Evolutionary conservation across 1,140 invertebrate species (phyloP), one percentile per base, ranked within the genome.

Genomic region (Episyrphus balteatus): DNA sequence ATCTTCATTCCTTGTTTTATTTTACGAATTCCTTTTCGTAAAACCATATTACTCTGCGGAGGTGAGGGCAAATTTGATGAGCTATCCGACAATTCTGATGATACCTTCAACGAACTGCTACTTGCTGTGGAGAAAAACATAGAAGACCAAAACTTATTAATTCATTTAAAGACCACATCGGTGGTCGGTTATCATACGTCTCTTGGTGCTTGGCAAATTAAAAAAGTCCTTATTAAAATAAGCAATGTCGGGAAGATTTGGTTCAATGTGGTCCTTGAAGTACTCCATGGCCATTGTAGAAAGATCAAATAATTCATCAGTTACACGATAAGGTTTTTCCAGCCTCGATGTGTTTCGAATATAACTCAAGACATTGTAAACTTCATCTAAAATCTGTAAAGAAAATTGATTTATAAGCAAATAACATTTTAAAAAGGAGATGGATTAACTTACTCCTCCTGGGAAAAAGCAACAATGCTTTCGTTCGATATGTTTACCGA

Each of bases 241-340:
- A 17, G 84, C 83, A 51, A 92, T 86, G 68, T 89, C 86, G 21
- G 88, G 88, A 52, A 92, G 72, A 49, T 81, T 84, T 31, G 87
- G 84, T 66, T 91, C 88, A 60, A 92, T 88, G 52, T 83, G 82
- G 69, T 92, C 88, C 66, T 89, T 90, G 58, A 91, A 92, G 69
- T 90, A 91, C 68, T 92, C 88, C 86, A 91, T 90, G 19, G 88
- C 88, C 88, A 91, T 91, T 18, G 88, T 89, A 26, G 86, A 89
- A 42, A 92, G 72, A 74, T 91, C 88, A 73, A 90, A 91, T n/a
- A 92, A 71, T 68, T 92, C 88, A 70, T 91, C 88, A 8, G 86
- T 91, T 34, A 91, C 86, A 73, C 88, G 88, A 63, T 87, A 90
- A 42, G 86, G 86, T 55, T 83, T 76, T 49, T 82, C 82, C 51